Evolutionary conservation across 2,888 invertebrate species (phyloP), one percentile per base, ranked within the genome.

Genomic region (Cremastinae sp.): DNA sequence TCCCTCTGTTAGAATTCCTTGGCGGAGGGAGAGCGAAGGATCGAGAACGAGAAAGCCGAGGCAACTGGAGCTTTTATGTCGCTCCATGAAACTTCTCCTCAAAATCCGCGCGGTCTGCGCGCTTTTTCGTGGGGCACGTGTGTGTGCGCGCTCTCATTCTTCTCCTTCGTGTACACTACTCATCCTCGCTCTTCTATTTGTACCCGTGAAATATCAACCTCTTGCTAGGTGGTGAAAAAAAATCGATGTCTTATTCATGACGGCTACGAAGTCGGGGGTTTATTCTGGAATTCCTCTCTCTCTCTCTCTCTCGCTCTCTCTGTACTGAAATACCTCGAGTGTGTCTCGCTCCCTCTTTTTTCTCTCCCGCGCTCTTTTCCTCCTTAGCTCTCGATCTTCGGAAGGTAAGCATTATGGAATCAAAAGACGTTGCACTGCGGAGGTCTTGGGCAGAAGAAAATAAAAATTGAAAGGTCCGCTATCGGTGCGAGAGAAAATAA

Each of bases 211-310:
- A 34, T 20, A 64, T 59, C 36, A 18, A 28, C 45, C 59, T 59
- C 59, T 34, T 45, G 38, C 59, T 64, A 53, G 47, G 54, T 38
- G 18, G 20, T 22, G 16, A 53, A 72, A 73, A 68, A 62, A 69
- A 73, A 53, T 73, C 73, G 43, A 76, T 76, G 76, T 76, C 76
- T 76, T 76, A 76, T 76, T 76, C 76, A 76, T 76, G 73, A 65
- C 61, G 64, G 61, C 71, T 54, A 38, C 54, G 36, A 54, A 64
- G 69, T 61, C 66, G 69, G 51, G 36, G 66, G 72, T 72, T 58
- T 66, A 75, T 79, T 77, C 69, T 56, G 61, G 41, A 77, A 69
- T 77, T 69, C n/a, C n/a, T n/a, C n/a, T n/a, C n/a, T n/a, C n/a
- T n/a, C n/a, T n/a, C n/a, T n/a, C n/a, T n/a, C n/a, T n/a, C n/a